Conservation (phyloP, 2,797 vertebrate genomes). For the Myotis daubentonii region DNA sequence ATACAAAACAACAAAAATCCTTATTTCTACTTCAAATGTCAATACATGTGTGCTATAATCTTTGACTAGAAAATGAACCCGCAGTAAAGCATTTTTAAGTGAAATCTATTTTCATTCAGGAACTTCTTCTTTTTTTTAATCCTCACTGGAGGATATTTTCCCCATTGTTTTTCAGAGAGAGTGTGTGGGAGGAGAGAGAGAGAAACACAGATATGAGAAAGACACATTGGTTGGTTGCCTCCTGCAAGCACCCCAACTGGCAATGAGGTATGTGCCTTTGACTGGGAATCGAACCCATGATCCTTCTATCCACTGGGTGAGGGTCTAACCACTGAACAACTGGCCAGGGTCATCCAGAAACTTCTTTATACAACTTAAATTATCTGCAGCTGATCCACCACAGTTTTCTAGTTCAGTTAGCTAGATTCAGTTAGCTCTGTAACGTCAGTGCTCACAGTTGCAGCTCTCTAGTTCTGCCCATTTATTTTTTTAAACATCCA, state of each 20-base stretch:
- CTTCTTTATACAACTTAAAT: neutral
- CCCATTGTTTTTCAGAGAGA: too few relatives aligned
- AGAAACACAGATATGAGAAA: too few relatives aligned
- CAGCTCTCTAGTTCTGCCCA: neutral
- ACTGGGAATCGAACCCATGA: too few relatives aligned
- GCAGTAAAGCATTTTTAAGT: neutral
- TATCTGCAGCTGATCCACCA: neutral
- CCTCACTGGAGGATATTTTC: too few relatives aligned
- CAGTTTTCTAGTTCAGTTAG: neutral
- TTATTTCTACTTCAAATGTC: neutral
- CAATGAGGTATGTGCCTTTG: too few relatives aligned
- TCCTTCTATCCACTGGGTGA: too few relatives aligned
- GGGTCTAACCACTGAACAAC: too few relatives aligned
- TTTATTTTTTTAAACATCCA: neutral
- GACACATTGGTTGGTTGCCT: too few relatives aligned
- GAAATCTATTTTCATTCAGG: neutral
- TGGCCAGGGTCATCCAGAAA: neutral
- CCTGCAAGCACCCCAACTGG: too few relatives aligned
- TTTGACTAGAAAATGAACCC: neutral
- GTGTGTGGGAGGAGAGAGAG: too few relatives aligned
- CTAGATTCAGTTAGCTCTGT: neutral
- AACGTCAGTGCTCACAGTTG: neutral
- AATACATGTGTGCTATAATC: neutral
- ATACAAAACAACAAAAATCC: too few relatives aligned
- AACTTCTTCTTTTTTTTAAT: neutral